These are phyloP conservation scores for Siderastrea radians DNA, from an alignment of 92 coral and sea anemone genomes.

Conservation along the genomic window DNA sequence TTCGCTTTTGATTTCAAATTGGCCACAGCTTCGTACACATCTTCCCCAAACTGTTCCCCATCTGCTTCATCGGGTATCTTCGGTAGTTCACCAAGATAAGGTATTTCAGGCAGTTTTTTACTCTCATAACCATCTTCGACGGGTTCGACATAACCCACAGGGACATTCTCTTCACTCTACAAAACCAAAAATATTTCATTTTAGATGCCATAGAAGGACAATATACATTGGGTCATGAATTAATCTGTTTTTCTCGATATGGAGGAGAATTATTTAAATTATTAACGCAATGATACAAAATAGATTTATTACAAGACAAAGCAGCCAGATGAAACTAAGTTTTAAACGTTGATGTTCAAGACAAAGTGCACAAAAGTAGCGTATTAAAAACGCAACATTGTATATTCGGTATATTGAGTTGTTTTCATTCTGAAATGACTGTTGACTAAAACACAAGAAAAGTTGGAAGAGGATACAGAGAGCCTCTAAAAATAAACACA, in stretches of 20 bases:
- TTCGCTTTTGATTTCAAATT: slow-evolving; percentile 7
- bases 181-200: not conserved
- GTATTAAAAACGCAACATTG: too few species aligned
- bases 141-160: slow-evolving; percentile 29
- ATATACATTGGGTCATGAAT: not conserved
- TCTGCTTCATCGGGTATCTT: slow-evolving; percentile 37
- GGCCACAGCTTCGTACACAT: slow-evolving; percentile 62
- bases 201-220: not conserved
- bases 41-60: slow-evolving; percentile 62
- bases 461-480: not conserved
- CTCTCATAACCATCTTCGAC: slow-evolving; percentile 10
- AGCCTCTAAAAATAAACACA: not conserved
- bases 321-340: too few species aligned
- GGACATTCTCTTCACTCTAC: slow-evolving; percentile 19
- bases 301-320: too few species aligned
- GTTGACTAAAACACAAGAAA: not conserved
- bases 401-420: too few species aligned
- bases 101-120: slow-evolving; percentile 24
- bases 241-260: too few species aligned
- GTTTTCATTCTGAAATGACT: not conserved
- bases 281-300: too few species aligned
- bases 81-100: slow-evolving; percentile 40
- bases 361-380: not conserved
- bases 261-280: too few species aligned
- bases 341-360: not conserved